Evolutionary conservation across 64 coral and sea anemone genomes (phyloP), one percentile per base, ranked within the genome.

Genomic region (Dendrophyllia cribrosa): DNA sequence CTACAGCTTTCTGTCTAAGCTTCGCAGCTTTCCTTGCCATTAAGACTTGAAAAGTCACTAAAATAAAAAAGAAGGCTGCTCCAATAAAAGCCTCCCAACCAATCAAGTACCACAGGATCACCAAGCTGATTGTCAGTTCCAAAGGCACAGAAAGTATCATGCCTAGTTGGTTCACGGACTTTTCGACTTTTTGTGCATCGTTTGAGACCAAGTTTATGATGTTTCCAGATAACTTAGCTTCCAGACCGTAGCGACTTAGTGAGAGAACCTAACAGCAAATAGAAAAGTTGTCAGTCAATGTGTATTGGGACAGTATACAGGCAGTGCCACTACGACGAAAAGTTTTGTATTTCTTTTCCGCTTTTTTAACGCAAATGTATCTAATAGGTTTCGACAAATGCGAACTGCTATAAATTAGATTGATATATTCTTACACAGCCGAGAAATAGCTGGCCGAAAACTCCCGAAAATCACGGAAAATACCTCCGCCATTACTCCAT

Each of bases 31-130:
- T 60, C 44, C 79, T 65, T 26, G 58, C 79, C 79, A 82, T 65
- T 63, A 82, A 61, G 20, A 82, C 58, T 63, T 82, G 79, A 82
- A 82, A 64, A 58, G 79, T n/a, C 3, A 63, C 58, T 62, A 82
- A 66, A 43, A 82, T 23, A 15, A 82, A 25, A 56, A 82, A 43
- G 15, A 82, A 44, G 5, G 56, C n/a, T 34, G 79, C 79, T 3
- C 79, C 56, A 63, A 66, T 20, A 5, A 82, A 23, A 43, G 79
- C 79, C 19, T 82, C 23, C 79, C 79, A 82, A 43, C 79, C 79
- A 82, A 62, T 63, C 79, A 82, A 20, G 79, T 82, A 63, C 79
- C 79, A 82, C 79, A 82, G 58, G 19, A 82, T 82, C 3, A 82
- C 19, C 79, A 82, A 43, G 58, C 58, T 82, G 55, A 63, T 63